Base-by-base conservation (phyloP, 2,888 invertebrate genomes). In the Acanthosepion lycidas region DNA sequence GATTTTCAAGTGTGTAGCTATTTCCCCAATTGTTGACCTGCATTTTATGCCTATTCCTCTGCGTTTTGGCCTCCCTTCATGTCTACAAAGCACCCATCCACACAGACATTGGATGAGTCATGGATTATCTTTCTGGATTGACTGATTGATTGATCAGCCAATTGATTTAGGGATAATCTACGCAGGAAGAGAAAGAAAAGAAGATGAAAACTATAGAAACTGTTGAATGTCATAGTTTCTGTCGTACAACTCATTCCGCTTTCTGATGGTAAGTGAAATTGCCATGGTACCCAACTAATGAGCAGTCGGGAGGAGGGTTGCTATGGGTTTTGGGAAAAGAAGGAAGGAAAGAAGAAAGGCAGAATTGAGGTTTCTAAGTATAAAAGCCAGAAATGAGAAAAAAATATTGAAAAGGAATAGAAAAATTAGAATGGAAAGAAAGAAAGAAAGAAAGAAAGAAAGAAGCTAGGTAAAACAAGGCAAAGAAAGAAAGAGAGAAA, bases 101-200 rank as follows among this genome's bases (percentile, higher is more conserved):
- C 23, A 15, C 33, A 12, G 78, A 78, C n/a, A 33, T 78, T n/a
- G n/a, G 78, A n/a, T 78, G 78, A 78, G n/a, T 78, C 78, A 78
- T 78, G 78, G 78, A 78, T 78, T 78, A 78, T 78, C n/a, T 12
- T 78, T 78, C n/a, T 78, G n/a, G 15, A 78, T 78, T 78, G 78
- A 78, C 78, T 78, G 78, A 78, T 78, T 78, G 78, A 78, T 78
- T 33, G 78, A 78, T 78, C 78, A 78, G 78, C 12, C 78, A 78
- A 78, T 78, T 78, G 78, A 78, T 78, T 78, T 78, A 78, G 33
- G 78, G 78, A n/a, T 78, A 78, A 78, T 78, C 78, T n/a, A n/a
- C n/a, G 9, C 78, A n/a, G 78, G 78, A 78, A 18, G 9, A 9
- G 28, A n/a, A 18, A 6, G 9, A 9, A 18, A n/a, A 15, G 78